These are phyloP conservation scores for Platygyra sinensis DNA, from an alignment of 64 coral and sea anemone genomes.

Conservation along the genomic window DNA sequence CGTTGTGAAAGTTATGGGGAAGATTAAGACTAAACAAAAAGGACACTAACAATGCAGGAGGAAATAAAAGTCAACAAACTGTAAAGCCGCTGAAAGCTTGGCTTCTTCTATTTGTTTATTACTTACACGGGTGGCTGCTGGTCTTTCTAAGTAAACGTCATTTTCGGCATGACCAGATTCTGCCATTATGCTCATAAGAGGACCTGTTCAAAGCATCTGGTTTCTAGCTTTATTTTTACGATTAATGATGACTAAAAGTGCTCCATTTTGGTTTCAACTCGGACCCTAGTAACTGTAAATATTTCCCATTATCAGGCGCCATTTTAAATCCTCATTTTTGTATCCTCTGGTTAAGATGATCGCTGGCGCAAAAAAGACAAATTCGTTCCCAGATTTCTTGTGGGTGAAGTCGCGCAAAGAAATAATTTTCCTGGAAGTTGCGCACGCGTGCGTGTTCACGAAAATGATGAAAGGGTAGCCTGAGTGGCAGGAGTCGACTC, in stretches of 20 bases:
- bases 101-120: not conserved
- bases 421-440: too few species aligned
- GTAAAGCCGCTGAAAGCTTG: too few species aligned
- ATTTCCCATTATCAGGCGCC: not conserved
- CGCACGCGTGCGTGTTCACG: too few species aligned
- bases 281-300: slow-evolving; percentile 15
- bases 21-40: too few species aligned
- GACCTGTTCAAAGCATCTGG: not conserved
- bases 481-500: too few species aligned
- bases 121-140: not conserved
- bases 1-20: too few species aligned
- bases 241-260: not conserved
- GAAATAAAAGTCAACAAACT: too few species aligned
- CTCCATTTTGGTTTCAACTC: not conserved
- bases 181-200: not conserved
- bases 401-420: too few species aligned
- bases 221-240: slow-evolving; percentile 1
- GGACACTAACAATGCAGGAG: too few species aligned
- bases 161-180: not conserved
- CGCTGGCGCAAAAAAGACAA: too few species aligned
- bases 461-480: too few species aligned
- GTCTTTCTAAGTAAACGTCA: not conserved
- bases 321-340: not conserved
- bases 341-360: slow-evolving; percentile 7
- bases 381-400: too few species aligned